Conservation (phyloP, 2,113 vertebrate genomes). For the Hyaena hyaena region DNA sequence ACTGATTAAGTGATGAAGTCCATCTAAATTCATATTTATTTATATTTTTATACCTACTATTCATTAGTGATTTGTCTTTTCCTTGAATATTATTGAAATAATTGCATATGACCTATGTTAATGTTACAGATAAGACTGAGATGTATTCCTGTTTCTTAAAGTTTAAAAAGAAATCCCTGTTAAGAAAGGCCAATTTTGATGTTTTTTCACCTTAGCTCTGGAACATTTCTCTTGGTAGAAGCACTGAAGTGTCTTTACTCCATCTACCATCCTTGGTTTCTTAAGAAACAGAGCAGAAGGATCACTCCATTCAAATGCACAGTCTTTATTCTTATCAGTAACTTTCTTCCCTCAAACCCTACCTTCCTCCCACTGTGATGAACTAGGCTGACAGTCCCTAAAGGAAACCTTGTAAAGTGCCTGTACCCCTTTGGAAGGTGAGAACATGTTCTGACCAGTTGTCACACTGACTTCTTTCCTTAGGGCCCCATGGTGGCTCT, state of each 20-base stretch:
- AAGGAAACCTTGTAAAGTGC: background rate
- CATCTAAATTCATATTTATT: background rate
- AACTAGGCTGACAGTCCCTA: background rate
- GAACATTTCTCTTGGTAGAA: conserved; percentile 24
- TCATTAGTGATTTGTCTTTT: conserved; percentile 41
- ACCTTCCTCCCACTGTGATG: background rate
- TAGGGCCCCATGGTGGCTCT: background rate
- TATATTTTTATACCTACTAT: conserved; percentile 6
- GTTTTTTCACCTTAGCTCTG: background rate
- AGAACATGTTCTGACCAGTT: background rate
- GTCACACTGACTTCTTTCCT: background rate
- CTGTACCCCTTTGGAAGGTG: background rate
- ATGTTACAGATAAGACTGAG: conserved; percentile 31
- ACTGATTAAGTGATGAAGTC: background rate
- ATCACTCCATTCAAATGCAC: background rate
- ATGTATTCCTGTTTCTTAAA: conserved; percentile 45
- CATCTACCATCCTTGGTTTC: background rate
- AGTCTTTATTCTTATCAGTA: conserved; percentile 40
- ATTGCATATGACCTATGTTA: background rate
- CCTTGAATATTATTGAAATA: conserved; percentile 2
- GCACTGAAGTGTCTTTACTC: background rate
- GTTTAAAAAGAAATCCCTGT: background rate
- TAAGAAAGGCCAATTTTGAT: background rate
- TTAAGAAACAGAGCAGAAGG: background rate
- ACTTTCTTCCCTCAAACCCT: background rate